These are phyloP conservation scores for Chloroceryle inda DNA, from an alignment of 2,797 vertebrate species.

Conservation along the genomic window DNA sequence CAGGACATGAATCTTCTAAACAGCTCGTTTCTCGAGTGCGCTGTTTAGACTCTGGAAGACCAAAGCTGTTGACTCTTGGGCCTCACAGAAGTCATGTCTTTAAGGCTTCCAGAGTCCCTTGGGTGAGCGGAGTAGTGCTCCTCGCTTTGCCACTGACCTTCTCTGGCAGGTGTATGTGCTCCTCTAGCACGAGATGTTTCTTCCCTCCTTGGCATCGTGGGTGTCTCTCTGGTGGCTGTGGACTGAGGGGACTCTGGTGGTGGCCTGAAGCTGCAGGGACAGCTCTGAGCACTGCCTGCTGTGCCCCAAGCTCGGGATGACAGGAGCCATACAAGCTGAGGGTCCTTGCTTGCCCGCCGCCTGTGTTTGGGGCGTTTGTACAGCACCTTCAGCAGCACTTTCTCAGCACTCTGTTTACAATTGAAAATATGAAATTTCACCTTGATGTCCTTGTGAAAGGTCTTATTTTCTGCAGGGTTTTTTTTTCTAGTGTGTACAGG, in stretches of 20 bases:
- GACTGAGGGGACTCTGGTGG: neutral
- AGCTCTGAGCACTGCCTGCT: neutral
- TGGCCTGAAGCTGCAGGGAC: neutral
- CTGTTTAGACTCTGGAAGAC: neutral
- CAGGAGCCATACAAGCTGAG: neutral
- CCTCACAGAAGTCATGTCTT: neutral
- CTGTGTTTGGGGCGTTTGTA: too few species aligned
- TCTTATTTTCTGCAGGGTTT: neutral
- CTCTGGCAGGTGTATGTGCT: neutral
- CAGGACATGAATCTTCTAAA: neutral
- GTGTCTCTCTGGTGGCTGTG: neutral
- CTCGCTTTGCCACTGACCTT: neutral
- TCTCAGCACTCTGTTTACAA: neutral
- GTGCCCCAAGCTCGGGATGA: neutral
- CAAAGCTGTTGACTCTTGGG: rapidly evolving
- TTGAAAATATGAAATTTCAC: neutral
- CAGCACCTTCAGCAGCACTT: neutral
- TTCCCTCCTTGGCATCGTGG: neutral
- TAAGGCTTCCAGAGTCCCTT: rapidly evolving
- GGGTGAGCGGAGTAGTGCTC: neutral
- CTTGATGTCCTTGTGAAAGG: neutral
- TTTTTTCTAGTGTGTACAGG: neutral
- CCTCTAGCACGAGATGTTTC: neutral
- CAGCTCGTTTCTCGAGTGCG: rapidly evolving
- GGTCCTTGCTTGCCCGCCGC: neutral